These are phyloP conservation scores for Diarsia dahlii DNA, from an alignment of 2,888 invertebrate genomes.

Conservation along the genomic window DNA sequence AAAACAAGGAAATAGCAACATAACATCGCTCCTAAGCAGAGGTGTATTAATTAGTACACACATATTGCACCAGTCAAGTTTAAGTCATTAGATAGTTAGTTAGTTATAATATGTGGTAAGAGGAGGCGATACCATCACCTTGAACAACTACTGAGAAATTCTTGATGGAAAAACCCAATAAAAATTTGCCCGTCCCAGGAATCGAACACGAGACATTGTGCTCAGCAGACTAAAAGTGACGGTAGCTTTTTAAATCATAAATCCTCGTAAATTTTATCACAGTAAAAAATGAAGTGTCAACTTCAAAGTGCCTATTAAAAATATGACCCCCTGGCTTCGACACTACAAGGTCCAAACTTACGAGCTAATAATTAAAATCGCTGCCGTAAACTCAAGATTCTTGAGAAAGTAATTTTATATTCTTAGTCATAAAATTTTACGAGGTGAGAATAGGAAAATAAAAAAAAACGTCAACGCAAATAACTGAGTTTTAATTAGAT, in stretches of 20 bases:
- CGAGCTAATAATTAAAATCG: constrained; percentile 61
- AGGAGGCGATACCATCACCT: too few relatives aligned
- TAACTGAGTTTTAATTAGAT: constrained; percentile 54
- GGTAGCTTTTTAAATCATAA: constrained; percentile 7
- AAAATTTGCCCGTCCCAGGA: too few relatives aligned
- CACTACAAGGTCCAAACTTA: constrained; percentile 28
- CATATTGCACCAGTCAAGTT: too few relatives aligned
- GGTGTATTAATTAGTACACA: too few relatives aligned
- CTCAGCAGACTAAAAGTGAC: background rate
- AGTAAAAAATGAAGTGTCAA: constrained; percentile 29
- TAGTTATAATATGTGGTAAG: too few relatives aligned
- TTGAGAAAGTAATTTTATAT: constrained; percentile 67
- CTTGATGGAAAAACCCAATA: too few relatives aligned
- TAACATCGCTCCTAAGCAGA: too few relatives aligned
- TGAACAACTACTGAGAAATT: too few relatives aligned
- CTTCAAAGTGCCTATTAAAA: constrained; percentile 28
- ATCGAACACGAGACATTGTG: too few relatives aligned
- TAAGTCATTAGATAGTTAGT: too few relatives aligned
- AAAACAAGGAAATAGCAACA: too few relatives aligned
- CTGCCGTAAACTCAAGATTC: constrained; percentile 53
- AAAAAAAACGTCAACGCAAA: constrained; percentile 55
- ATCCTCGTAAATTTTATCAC: constrained; percentile 1
- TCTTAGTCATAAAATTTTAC: constrained; percentile 61
- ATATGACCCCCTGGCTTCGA: constrained; percentile 4
- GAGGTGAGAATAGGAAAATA: constrained; percentile 62